phyloP scores from a whole-genome alignment of 2,888 invertebrate species.

The Hipparchia semele region DNA sequence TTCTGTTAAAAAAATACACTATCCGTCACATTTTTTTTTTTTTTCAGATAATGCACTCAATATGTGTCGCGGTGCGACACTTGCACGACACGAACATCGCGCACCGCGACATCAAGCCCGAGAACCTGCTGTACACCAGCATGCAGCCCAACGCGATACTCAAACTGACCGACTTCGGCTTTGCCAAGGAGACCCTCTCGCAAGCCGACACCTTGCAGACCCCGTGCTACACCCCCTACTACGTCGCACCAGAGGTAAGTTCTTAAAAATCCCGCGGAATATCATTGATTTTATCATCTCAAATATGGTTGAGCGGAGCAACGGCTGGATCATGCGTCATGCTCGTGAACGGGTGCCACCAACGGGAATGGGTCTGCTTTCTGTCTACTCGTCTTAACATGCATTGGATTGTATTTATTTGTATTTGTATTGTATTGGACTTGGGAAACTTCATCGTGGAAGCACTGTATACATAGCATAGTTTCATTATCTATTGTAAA shows the following conservation, averaged over 20 bases:
- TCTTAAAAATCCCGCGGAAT: too few relatives aligned
- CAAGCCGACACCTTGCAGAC: constrained; percentile 96
- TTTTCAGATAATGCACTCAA: constrained; percentile 95
- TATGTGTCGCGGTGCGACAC: constrained; percentile 96
- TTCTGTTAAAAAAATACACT: not conserved
- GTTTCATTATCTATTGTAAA: too few relatives aligned
- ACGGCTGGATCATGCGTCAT: too few relatives aligned
- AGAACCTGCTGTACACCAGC: constrained; percentile 96
- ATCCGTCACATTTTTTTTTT: not conserved
- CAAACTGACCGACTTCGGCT: constrained; percentile 99
- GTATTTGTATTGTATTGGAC: too few relatives aligned
- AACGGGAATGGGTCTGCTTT: too few relatives aligned
- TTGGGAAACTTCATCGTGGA: too few relatives aligned
- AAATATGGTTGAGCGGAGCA: too few relatives aligned
- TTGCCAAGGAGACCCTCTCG: constrained; percentile 95
- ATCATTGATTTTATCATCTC: too few relatives aligned
- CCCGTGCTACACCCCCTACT: constrained; percentile 99
- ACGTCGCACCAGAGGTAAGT: constrained; percentile 88
- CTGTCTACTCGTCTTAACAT: too few relatives aligned
- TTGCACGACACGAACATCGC: constrained; percentile 97
- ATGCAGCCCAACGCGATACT: constrained; percentile 89
- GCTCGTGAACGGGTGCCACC: too few relatives aligned
- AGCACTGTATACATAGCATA: too few relatives aligned
- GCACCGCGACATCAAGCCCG: constrained; percentile 98
- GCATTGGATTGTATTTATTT: too few relatives aligned